phyloP scores from a whole-genome alignment of 2,113 vertebrate genomes.

The Pseudorasbora parva region DNA sequence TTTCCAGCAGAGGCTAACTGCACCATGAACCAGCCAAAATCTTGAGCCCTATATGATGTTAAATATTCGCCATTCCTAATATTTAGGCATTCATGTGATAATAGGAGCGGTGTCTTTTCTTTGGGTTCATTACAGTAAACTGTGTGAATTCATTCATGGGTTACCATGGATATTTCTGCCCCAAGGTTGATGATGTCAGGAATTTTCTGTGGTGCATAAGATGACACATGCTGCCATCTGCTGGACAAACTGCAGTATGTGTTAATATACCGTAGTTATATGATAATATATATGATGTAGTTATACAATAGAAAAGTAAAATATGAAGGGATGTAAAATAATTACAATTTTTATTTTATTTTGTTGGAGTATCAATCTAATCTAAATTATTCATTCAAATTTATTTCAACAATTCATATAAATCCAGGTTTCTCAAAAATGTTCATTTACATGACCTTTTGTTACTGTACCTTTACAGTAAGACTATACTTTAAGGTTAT shows the following conservation, averaged over 20 bases:
- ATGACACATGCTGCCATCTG: constrained; percentile 35
- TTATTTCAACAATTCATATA: not conserved
- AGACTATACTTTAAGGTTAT: not conserved
- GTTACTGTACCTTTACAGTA: not conserved
- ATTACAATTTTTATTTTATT: not conserved
- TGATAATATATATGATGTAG: no score
- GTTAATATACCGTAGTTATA: no score
- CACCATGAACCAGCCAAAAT: not conserved
- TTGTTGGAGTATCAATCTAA: not conserved
- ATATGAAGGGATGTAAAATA: not conserved
- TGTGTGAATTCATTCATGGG: constrained; percentile 20
- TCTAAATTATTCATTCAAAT: not conserved
- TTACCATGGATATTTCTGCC: constrained; percentile 19
- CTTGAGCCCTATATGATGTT: not conserved
- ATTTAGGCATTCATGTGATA: not conserved
- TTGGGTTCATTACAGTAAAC: not conserved
- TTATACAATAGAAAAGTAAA: not conserved
- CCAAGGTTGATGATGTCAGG: constrained; percentile 2
- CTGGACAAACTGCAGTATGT: not conserved
- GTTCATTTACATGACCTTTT: not conserved
- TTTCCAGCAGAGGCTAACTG: not conserved
- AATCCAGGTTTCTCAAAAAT: not conserved
- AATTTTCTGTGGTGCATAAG: not conserved
- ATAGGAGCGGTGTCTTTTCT: not conserved
- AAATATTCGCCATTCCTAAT: not conserved